These are phyloP conservation scores for Bombyx mandarina DNA, from an alignment of 1,140 invertebrate genomes.

Conservation along the genomic window DNA sequence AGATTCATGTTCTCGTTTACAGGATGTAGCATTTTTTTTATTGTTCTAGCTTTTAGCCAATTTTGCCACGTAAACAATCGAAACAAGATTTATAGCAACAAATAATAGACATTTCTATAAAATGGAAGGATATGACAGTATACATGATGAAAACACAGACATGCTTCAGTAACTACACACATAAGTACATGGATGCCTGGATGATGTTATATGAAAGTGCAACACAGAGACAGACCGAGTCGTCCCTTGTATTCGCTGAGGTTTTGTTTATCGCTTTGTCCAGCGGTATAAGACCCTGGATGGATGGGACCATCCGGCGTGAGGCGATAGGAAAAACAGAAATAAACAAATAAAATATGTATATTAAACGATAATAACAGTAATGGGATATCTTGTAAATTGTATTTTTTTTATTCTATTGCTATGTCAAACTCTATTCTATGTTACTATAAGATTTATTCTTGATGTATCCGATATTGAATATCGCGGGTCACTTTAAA, in stretches of 20 bases:
- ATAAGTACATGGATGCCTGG: constrained; percentile 48
- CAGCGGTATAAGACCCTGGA: constrained; percentile 64
- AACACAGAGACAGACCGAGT: constrained; percentile 63
- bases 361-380: constrained; percentile 20
- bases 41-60: not conserved
- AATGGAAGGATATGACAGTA: constrained; percentile 8
- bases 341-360: constrained; percentile 48
- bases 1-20: not conserved
- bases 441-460: constrained; percentile 60
- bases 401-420: constrained; percentile 43
- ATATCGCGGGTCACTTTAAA: not conserved
- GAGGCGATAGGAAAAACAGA: constrained; percentile 46
- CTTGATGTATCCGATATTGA: constrained; percentile 25
- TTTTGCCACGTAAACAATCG: too few species aligned
- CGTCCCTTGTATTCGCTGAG: constrained; percentile 55
- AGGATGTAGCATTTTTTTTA: not conserved
- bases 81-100: too few species aligned
- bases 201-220: constrained; percentile 39
- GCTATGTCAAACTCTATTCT: constrained; percentile 57
- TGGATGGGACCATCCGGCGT: constrained; percentile 40
- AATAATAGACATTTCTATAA: not conserved
- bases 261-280: constrained; percentile 66
- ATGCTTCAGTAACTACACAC: constrained; percentile 60
- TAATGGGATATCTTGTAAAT: constrained; percentile 26
- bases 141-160: constrained; percentile 41